phyloP scores from a whole-genome alignment of 1,140 invertebrate species.

The Bombus confusus region DNA sequence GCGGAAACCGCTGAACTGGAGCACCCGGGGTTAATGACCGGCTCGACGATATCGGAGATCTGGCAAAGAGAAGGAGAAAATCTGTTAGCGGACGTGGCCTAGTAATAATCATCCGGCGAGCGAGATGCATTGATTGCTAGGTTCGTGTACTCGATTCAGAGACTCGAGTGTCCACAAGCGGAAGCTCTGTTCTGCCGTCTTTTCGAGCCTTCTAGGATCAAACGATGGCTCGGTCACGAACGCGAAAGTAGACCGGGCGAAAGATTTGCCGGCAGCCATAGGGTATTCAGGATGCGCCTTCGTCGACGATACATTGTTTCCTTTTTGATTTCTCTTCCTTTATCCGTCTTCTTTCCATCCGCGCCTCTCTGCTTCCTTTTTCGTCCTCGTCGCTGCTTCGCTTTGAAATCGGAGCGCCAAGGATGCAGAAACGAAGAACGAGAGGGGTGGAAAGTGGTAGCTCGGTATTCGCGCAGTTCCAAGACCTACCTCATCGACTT shows the following conservation, averaged over 20 bases:
- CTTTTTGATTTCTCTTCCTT: conserved; percentile 2
- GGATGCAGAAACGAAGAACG: conserved; percentile 61
- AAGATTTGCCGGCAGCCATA: conserved; percentile 44
- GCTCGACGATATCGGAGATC: neutral
- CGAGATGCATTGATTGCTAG: neutral
- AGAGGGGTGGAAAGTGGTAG: conserved; percentile 18
- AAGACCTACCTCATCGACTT: conserved; percentile 66
- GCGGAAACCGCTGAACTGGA: neutral
- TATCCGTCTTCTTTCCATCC: neutral
- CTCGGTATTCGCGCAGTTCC: conserved; percentile 31
- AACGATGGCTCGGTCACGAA: neutral
- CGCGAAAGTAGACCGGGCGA: conserved; percentile 4
- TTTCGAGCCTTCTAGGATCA: conserved; percentile 31
- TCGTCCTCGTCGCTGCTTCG: neutral
- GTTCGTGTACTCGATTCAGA: neutral
- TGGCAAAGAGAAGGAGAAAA: neutral
- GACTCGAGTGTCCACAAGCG: neutral
- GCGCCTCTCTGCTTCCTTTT: no score
- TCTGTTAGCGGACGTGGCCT: conserved; percentile 22
- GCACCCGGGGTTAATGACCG: neutral
- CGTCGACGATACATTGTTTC: conserved; percentile 44
- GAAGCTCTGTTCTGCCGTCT: conserved; percentile 29
- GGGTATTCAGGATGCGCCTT: conserved; percentile 39
- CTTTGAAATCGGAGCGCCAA: conserved; percentile 47
- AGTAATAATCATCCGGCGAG: conserved; percentile 12